Conservation (phyloP, 2,888 invertebrate genomes). For the Calliscelio sp. region DNA sequence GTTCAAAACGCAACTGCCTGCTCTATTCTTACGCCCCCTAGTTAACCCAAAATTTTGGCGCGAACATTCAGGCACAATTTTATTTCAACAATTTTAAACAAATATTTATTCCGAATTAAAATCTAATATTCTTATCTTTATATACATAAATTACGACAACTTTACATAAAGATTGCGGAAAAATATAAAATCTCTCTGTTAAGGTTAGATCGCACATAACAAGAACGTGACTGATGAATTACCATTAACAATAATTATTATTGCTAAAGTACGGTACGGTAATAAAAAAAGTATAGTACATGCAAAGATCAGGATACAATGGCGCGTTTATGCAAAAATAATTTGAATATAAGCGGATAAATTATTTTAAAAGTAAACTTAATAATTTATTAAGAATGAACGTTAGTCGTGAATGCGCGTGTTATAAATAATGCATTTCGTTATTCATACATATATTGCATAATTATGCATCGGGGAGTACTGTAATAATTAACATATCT, state of each 20-base stretch:
- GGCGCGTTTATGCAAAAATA: conserved; percentile 20
- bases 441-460: conserved; percentile 57
- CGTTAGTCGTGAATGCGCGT: conserved; percentile 43
- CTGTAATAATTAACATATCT: conserved; percentile 52
- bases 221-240: background rate
- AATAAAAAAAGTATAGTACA: background rate
- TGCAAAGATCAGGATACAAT: conserved; percentile 14
- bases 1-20: too few species aligned
- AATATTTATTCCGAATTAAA: too few species aligned
- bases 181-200: too few species aligned
- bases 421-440: conserved; percentile 64
- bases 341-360: conserved; percentile 42
- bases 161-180: too few species aligned
- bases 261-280: too few species aligned
- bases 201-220: background rate
- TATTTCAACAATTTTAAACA: too few species aligned
- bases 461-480: conserved; percentile 60
- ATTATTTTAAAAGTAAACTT: conserved; percentile 45
- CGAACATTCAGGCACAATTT: too few species aligned
- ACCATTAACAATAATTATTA: background rate
- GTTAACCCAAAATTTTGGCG: too few species aligned
- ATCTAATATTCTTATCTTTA: too few species aligned
- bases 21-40: too few species aligned
- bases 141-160: too few species aligned
- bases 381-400: conserved; percentile 52